These are phyloP conservation scores for Biston betularia DNA, from an alignment of 2,888 invertebrate genomes.

Conservation along the genomic window DNA sequence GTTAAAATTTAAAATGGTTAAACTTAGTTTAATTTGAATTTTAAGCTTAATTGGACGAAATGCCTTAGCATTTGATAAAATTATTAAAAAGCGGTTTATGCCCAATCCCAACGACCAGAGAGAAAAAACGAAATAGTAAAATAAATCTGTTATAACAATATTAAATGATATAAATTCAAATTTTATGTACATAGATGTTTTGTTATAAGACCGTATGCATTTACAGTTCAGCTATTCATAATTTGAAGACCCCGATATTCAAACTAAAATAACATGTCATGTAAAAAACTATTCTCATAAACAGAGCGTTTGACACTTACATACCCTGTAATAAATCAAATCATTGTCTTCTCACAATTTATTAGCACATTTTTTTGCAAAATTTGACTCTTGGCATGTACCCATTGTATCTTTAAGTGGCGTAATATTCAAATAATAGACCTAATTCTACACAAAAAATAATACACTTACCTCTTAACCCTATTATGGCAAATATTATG, in stretches of 20 bases:
- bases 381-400: conserved; percentile 55
- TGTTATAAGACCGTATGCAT: neutral
- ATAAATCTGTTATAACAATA: neutral
- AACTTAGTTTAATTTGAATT: conserved; percentile 17
- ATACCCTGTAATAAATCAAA: conserved; percentile 31
- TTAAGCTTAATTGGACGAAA: conserved; percentile 26
- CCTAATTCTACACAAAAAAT: conserved; percentile 44
- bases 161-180: neutral
- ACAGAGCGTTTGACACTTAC: conserved; percentile 27
- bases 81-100: conserved; percentile 6
- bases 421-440: conserved; percentile 71
- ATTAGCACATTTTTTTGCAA: conserved; percentile 29
- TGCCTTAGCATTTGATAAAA: conserved; percentile 2
- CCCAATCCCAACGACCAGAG: neutral
- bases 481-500: conserved; percentile 31
- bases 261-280: conserved; percentile 27
- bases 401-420: conserved; percentile 63
- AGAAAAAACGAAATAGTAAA: neutral
- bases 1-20: conserved; percentile 14
- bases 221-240: neutral
- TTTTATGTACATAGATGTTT: neutral
- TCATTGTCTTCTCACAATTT: conserved; percentile 30
- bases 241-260: neutral
- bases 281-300: conserved; percentile 21
- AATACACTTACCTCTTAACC: conserved; percentile 47